Percentiles rank a stretch among this genome's conserved stretches.
Evolutionary conservation across 2,888 invertebrate species (phyloP).

Genomic region (Microctonus hyperodae): DNA sequence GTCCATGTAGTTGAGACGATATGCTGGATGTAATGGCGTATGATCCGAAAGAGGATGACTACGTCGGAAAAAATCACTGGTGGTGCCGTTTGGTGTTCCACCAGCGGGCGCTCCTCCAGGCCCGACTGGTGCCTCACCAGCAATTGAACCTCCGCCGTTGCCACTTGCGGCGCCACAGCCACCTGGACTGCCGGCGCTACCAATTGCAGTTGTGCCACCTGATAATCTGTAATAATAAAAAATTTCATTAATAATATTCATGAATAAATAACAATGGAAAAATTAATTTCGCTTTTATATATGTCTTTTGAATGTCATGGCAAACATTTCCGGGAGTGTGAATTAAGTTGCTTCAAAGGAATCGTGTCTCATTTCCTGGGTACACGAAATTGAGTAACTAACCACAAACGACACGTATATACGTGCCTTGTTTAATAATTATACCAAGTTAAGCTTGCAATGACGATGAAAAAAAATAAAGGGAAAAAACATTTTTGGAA

Average conservation of each 20-base stretch:
- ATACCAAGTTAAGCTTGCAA: too few relatives aligned
- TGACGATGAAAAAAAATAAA: not conserved
- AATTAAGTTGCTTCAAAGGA: not conserved
- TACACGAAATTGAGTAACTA: not conserved
- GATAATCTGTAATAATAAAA: slow-evolving; percentile 52
- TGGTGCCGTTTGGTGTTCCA: slow-evolving; percentile 68
- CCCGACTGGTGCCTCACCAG: slow-evolving; percentile 47
- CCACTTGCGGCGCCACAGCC: slow-evolving; percentile 62
- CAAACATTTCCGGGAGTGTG: not conserved
- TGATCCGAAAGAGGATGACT: slow-evolving; percentile 71
- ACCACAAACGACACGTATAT: not conserved
- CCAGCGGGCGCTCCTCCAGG: slow-evolving; percentile 63
- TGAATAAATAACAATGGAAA: not conserved
- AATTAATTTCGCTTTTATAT: too few relatives aligned
- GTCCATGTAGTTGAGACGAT: slow-evolving; percentile 81
- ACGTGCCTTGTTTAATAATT: slow-evolving; percentile 3
- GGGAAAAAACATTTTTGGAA: not conserved
- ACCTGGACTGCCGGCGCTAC: slow-evolving; percentile 64
- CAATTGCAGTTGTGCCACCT: slow-evolving; percentile 55
- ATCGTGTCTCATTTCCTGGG: not conserved
- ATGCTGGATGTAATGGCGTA: slow-evolving; percentile 73
- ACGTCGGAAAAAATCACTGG: slow-evolving; percentile 70
- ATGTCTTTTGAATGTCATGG: not conserved
- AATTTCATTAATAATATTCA: slow-evolving; percentile 6
- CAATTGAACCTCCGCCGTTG: slow-evolving; percentile 43